Percentiles rank a stretch among this genome's conserved stretches.
Evolutionary conservation across 2,888 invertebrate genomes (phyloP).

Genomic region (Candidula unifasciata): DNA sequence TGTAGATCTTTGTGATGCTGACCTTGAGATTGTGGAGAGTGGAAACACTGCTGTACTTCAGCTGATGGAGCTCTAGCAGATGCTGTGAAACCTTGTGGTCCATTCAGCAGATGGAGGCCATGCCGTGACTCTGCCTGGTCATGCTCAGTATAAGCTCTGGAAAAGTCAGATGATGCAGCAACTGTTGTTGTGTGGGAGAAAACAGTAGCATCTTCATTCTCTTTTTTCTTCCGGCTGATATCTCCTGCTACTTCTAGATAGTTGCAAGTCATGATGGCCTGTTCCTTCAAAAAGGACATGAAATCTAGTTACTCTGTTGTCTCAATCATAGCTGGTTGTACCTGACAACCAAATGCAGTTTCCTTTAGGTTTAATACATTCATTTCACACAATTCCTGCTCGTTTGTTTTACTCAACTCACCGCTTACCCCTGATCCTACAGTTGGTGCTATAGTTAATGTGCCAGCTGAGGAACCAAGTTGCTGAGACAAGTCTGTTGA

Average conservation of each 20-base stretch:
- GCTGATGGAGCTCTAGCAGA: not conserved
- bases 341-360: not conserved
- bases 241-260: not conserved
- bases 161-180: not conserved
- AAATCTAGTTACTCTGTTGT: not conserved
- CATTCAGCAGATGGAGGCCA: not conserved
- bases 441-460: conserved; percentile 9
- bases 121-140: not conserved
- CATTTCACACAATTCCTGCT: conserved; percentile 12
- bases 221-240: not conserved
- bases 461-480: not conserved
- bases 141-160: not conserved
- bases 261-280: not conserved
- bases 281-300: not conserved
- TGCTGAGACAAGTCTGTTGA: not conserved
- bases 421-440: not conserved
- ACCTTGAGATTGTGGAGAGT: conserved; percentile 2
- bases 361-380: not conserved
- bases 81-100: not conserved
- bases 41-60: not conserved
- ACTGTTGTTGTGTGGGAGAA: not conserved
- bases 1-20: not conserved
- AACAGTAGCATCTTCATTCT: not conserved
- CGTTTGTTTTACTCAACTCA: not conserved
- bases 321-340: not conserved